phyloP scores from a whole-genome alignment of 35 echinoderm and acorn worm genomes.

The Anneissia japonica region DNA sequence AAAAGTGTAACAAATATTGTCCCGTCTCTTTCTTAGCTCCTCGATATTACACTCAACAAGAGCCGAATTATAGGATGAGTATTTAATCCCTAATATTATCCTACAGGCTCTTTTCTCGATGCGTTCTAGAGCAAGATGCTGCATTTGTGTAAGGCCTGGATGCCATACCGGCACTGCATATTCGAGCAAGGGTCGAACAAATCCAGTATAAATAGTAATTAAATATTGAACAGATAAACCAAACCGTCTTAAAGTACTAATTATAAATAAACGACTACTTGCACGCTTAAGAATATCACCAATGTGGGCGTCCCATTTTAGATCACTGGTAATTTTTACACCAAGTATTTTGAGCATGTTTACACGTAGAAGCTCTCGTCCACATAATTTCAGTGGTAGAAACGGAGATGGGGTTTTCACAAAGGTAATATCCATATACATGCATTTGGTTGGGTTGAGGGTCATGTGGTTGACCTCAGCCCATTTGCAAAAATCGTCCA shows the following conservation, averaged over 20 bases:
- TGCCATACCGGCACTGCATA: not conserved
- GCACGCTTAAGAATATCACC: conserved; percentile 3
- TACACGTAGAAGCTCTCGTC: not conserved
- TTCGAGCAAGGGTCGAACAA: not conserved
- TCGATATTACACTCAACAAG: no score
- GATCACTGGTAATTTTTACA: not conserved
- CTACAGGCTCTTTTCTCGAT: not conserved
- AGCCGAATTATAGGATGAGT: no score
- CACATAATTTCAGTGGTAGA: not conserved
- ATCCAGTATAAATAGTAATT: not conserved
- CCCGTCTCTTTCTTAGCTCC: no score
- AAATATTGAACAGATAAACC: no score
- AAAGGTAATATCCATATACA: conserved; percentile 20
- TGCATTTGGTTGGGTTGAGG: conserved; percentile 41
- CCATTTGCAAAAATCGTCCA: conserved; percentile 31
- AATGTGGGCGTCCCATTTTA: conserved; percentile 5
- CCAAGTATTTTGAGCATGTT: not conserved
- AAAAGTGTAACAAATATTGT: no score
- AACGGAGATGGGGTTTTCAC: not conserved
- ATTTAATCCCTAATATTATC: no score
- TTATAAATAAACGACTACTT: no score
- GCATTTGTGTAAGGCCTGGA: not conserved
- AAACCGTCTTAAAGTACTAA: no score
- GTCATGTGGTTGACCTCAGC: conserved; percentile 16
- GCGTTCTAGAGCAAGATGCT: not conserved